Evolutionary conservation across 2,113 vertebrate genomes (phyloP), one percentile per base, ranked within the genome.

Genomic region (Mustela nigripes): DNA sequence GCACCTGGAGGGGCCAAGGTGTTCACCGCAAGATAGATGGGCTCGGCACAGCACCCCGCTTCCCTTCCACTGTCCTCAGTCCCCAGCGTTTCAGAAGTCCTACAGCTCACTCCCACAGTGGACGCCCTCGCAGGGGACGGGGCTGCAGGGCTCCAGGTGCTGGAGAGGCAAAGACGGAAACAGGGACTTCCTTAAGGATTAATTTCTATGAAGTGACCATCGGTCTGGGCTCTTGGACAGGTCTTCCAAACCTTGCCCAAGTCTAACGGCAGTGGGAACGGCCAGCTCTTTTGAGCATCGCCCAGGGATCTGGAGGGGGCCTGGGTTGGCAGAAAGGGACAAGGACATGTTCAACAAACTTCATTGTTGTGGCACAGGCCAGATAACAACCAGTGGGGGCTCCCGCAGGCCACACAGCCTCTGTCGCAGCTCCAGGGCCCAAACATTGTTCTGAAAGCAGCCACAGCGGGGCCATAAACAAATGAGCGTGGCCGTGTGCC

Each of bases 201-300:
- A 62, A 90, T 86, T 79, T 56, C 36, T 48, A 82, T n/a, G 33
- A 89, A 89, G 85, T 21, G n/a, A 85, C 16, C 50, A 80, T 21
- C 22, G 39, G n/a, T 26, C 39, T 10, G 24, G 71, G 15, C 39
- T 86, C 94, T 39, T 36, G 22, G 39, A 58, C 50, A 89, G 31
- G 31, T 58, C 50, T 76, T 82, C 78, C 60, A 89, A 92, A 50
- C 26, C 9, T 71, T 48, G 11, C 56, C 10, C 19, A 91, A 88
- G 31, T 36, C 45, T 36, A 1, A 21, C 4, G 21, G 45, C 16
- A 71, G 58, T 65, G 56, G n/a, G 39, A 65, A 45, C 28, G 39
- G 36, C 50, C 28, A 8, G 26, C 22, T 83, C 36, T 39, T 67
- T 42, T 73, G 58, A 31, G 36, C n/a, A 1, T 26, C 1, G 36